Conservation (phyloP, 1,140 invertebrate genomes). For the Cherax quadricarinatus region DNA sequence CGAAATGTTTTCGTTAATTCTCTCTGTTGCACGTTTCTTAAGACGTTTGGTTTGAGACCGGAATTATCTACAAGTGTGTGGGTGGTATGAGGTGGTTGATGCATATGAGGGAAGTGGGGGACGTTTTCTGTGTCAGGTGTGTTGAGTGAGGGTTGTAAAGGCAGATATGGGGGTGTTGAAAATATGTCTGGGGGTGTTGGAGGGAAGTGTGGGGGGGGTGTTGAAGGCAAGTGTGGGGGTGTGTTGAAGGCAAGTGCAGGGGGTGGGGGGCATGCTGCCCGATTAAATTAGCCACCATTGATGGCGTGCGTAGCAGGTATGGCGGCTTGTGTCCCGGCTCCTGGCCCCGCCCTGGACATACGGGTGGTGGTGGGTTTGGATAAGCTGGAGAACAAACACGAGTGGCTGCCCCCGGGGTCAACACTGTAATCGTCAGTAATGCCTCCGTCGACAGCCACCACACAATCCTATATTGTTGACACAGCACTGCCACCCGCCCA, state of each 20-base stretch:
- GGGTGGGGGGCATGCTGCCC: too few species aligned
- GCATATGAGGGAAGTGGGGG: too few species aligned
- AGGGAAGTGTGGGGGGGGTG: too few species aligned
- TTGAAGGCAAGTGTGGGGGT: too few species aligned
- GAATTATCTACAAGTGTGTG: too few species aligned
- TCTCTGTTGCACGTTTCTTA: too few species aligned
- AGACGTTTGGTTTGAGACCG: too few species aligned
- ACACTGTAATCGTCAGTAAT: conserved; percentile 52
- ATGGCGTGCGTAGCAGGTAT: background rate
- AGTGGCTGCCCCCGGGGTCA: conserved; percentile 46
- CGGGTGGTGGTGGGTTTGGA: conserved; percentile 38
- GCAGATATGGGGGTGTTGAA: background rate
- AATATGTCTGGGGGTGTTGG: background rate
- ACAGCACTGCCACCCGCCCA: background rate
- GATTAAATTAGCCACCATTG: too few species aligned
- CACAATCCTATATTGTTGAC: conserved; percentile 51
- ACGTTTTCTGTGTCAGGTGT: too few species aligned
- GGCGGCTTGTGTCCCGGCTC: background rate
- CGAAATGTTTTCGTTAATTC: too few species aligned
- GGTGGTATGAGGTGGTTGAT: too few species aligned
- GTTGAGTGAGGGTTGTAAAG: background rate
- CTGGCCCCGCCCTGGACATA: conserved; percentile 43
- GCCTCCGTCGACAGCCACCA: conserved; percentile 38
- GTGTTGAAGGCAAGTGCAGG: too few species aligned
- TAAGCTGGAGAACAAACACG: conserved; percentile 51